Conservation (phyloP, 2,888 invertebrate genomes). For the Uropetala carovei region DNA sequence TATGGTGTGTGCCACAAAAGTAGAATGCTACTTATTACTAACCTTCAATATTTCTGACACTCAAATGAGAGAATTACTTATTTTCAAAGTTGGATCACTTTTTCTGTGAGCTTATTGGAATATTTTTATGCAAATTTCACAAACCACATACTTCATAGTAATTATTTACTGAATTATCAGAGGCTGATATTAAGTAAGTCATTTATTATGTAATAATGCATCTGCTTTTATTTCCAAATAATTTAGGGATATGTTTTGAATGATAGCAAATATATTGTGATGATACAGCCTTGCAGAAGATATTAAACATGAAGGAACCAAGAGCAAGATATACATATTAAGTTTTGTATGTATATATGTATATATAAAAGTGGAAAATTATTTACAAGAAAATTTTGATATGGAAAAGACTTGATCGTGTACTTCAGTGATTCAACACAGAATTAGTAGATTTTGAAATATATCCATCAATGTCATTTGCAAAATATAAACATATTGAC, state of each 20-base stretch:
- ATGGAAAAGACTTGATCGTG: slow-evolving; percentile 67
- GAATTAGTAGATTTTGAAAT: slow-evolving; percentile 63
- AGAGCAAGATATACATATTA: slow-evolving; percentile 68
- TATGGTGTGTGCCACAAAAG: slow-evolving; percentile 27
- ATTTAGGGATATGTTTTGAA: slow-evolving; percentile 63
- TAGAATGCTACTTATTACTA: slow-evolving; percentile 14
- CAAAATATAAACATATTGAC: slow-evolving; percentile 65
- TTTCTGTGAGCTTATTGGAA: slow-evolving; percentile 30
- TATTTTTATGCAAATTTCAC: slow-evolving; percentile 40
- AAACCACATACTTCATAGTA: slow-evolving; percentile 44
- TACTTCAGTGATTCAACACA: slow-evolving; percentile 61
- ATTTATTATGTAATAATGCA: slow-evolving; percentile 57
- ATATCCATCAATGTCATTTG: slow-evolving; percentile 64
- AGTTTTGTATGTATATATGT: slow-evolving; percentile 67
- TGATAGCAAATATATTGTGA: slow-evolving; percentile 67
- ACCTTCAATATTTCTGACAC: slow-evolving; percentile 27
- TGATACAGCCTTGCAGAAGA: slow-evolving; percentile 67
- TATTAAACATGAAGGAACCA: slow-evolving; percentile 68
- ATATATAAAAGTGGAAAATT: slow-evolving; percentile 69
- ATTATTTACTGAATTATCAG: slow-evolving; percentile 26
- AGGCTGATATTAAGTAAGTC: slow-evolving; percentile 51
- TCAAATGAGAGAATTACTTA: slow-evolving; percentile 37
- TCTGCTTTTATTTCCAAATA: slow-evolving; percentile 63
- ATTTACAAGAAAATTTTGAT: slow-evolving; percentile 68
- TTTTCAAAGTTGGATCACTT: slow-evolving; percentile 31